A percentile compares a stretch with the other conserved stretches of the same genome.
phyloP scores from a whole-genome alignment of 2,113 vertebrate species.

The Podarcis raffonei region DNA sequence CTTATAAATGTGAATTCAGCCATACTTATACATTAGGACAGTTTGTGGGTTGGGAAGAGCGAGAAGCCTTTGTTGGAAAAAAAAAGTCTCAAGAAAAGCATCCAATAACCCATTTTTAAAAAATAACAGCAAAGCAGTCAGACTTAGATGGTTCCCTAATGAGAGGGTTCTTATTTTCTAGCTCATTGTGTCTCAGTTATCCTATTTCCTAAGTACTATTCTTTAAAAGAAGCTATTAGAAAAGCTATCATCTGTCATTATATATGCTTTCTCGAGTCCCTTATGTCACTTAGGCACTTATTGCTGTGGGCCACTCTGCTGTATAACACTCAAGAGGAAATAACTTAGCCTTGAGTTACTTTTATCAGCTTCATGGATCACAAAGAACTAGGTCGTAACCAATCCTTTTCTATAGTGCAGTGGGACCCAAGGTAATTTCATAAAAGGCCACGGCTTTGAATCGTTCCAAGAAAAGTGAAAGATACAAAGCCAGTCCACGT shows the following conservation, averaged over 20 bases:
- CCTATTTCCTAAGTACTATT: constrained; percentile 68
- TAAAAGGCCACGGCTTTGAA: constrained; percentile 49
- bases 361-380: constrained; percentile 71
- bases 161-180: constrained; percentile 69
- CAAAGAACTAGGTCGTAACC: constrained; percentile 66
- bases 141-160: constrained; percentile 54
- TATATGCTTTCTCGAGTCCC: constrained; percentile 70
- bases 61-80: background rate
- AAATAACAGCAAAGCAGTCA: constrained; percentile 13
- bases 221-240: constrained; percentile 74
- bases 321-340: constrained; percentile 70
- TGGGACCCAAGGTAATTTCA: constrained; percentile 65
- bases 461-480: constrained; percentile 58
- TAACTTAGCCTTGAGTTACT: constrained; percentile 72
- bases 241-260: constrained; percentile 71
- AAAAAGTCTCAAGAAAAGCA: background rate
- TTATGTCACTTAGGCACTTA: constrained; percentile 76
- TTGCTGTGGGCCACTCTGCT: constrained; percentile 70
- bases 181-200: constrained; percentile 71
- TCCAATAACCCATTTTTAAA: background rate
- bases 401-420: constrained; percentile 68
- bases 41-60: background rate
- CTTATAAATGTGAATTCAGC: background rate
- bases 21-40: background rate
- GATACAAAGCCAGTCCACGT: constrained; percentile 50